Base-by-base conservation (phyloP, 2,888 invertebrate species). In the Macaria notata region DNA sequence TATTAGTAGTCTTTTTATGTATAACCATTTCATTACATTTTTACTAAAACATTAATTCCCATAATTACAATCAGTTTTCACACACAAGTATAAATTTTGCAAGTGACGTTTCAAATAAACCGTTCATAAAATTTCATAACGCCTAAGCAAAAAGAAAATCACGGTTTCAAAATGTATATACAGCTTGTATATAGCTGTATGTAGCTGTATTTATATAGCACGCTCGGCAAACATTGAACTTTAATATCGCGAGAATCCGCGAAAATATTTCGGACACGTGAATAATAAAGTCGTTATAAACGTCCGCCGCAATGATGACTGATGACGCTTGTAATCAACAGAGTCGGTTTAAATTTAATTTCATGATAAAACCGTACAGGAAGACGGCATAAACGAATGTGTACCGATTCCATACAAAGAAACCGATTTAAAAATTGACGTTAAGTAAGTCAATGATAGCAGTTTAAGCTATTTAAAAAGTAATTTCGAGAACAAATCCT, bases 251-350 rank as follows among this genome's bases (percentile, higher is more conserved):
- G 55, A 39, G 49, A 52, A 58, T 56, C 52, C 39, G 39, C 46
- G 30, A 48, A 38, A 49, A 49, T 49, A 47, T 55, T 55, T 49
- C 54, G 44, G 31, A 49, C 50, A 54, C 45, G 9, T 48, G 48
- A 55, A 50, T 59, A 59, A 59, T 59, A 54, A 51, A 54, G 54
- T 9, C 31, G 54, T 54, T 54, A 54, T 39, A 33, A 54, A 42
- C 31, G 41, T 58, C 36, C 4, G 9, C 42, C 31, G 41, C 36
- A 46, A 47, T 54, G 46, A 49, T 54, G 46, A 50, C 54, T 39
- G 44, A 44, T 39, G 50, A 39, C 31, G 44, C 39, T 31, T 44
- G 44, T n/a, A 44, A 46, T 41, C 43, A 51, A 42, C 36, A 41
- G 41, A 36, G 49, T 36, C 52, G 9, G 36, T 49, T 49, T 42